Percentiles rank a stretch among this genome's conserved stretches.
Conservation (phyloP, 2,113 vertebrate genomes). For the Carollia perspicillata region DNA sequence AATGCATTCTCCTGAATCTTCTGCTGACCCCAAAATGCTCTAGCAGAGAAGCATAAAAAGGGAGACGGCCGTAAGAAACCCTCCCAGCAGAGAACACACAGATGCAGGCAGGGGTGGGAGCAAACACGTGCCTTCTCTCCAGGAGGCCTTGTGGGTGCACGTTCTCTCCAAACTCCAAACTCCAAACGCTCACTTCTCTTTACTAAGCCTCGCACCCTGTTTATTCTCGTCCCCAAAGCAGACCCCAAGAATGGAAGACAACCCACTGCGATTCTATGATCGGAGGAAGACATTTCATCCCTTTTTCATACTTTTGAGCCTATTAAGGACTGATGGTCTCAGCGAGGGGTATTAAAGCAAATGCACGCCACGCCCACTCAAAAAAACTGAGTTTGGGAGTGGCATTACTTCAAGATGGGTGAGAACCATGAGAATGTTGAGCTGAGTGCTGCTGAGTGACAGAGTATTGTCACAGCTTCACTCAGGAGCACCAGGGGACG, state of each 20-base stretch:
- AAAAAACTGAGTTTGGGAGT: not conserved
- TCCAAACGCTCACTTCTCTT: not conserved
- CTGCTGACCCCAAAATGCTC: not conserved
- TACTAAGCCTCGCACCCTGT: fast-evolving
- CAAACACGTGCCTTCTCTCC: fast-evolving
- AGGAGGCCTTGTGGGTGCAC: fast-evolving
- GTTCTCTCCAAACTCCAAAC: not conserved
- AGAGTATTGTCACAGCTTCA: no score
- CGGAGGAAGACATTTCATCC: not conserved
- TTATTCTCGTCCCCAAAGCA: not conserved
- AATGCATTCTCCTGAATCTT: not conserved
- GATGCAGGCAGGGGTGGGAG: fast-evolving
- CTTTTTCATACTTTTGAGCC: not conserved
- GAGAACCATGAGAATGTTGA: fast-evolving
- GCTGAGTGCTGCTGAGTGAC: not conserved
- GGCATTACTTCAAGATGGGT: not conserved
- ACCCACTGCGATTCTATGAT: fast-evolving
- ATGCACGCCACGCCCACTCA: not conserved
- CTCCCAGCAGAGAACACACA: not conserved
- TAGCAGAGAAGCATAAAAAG: not conserved
- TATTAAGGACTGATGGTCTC: not conserved
- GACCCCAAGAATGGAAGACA: not conserved
- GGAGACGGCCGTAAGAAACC: not conserved
- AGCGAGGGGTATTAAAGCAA: not conserved
- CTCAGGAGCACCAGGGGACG: not conserved